Evolutionary conservation across 2,113 vertebrate genomes (phyloP), one percentile per base, ranked within the genome.

Genomic region (Agapornis roseicollis): DNA sequence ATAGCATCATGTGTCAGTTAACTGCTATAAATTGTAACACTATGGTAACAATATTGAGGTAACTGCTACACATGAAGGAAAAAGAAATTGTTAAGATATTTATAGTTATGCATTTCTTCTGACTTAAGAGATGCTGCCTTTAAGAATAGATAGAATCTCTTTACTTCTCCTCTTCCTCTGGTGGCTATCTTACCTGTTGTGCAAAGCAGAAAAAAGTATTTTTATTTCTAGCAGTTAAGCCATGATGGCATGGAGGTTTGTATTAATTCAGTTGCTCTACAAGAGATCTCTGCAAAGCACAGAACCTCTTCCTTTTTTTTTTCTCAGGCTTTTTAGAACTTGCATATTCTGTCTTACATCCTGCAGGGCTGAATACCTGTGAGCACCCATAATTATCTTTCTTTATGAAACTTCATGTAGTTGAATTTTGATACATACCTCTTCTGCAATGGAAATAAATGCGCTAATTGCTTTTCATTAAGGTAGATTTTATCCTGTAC

Each of bases 401-500:
- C 31, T 89, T 80, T 84, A 56, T 77, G 52, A 77, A 96, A 91
- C 19, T 91, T 47, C 18, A 11, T 41, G 35, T 12, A 19, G 33
- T 93, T 94, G 49, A 95, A 81, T 93, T 94, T 94, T 52, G 83
- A 44, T 96, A 85, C 37, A 13, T 90, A 64, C 86, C 84, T 53
- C 37, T 96, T 93, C 95, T 97, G 80, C 50, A 94, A 88, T 70
- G 55, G 77, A 93, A 92, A 96, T 80, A 95, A 96, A 87, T 96
- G 80, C 63, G 65, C 31, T 89, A 87, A 89, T 96, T 94, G 71
- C 53, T 94, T 96, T 97, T 97, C 60, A 73, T 76, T 49, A 96
- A 42, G 89, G 71, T 61, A 94, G 41, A 33, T 81, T 89, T 87
- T 97, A 50, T 86, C 47, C 82, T 96, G 95, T 96, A 77, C 70